Evolutionary conservation across 2,888 invertebrate genomes (phyloP), one percentile per base, ranked within the genome.

Genomic region (Catotricha subobsoleta): DNA sequence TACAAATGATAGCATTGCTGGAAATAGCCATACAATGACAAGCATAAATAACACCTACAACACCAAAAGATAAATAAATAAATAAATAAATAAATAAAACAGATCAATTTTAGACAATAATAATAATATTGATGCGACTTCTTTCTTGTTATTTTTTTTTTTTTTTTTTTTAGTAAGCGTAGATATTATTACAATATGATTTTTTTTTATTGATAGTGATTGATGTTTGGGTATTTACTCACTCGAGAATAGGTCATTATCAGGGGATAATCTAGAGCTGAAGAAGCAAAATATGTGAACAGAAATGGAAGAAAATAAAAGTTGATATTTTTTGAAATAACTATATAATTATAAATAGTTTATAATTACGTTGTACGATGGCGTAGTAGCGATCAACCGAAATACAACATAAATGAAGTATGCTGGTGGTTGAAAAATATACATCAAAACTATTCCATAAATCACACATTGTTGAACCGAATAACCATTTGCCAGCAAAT

Each of bases 381-480:
- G 88, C 88, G 59, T 84, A 87, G 58, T 82, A 86, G 48, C 92
- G 72, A 58, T 92, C 92, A 42, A 92, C 87, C 50, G 84, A 84
- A 59, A 94, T 94, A 63, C 91, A 92, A 58, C 91, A 92, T 40
- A 94, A 67, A 59, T 94, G 91, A 38, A 92, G 71, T 45, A 94
- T 90, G 46, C 87, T 88, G 6, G 88, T 90, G 40, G 80, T 90
- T 49, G 80, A 87, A 62, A 91, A 91, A 57, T 91, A 84, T 2
- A 94, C 92, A 60, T 94, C 92, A 48, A 91, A 71, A 27, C 88
- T 83, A 62, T 90, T 92, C 77, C 86, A 94, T 40, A 92, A 77
- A 67, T 92, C 87, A 67, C 92, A 94, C 78, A 91, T 83, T 53
- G 81, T 67, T 53, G 78, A 73, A 6, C 88, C 86, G 56, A 94